Conservation (phyloP, 2,888 invertebrate genomes). For the Ormia ochracea region DNA sequence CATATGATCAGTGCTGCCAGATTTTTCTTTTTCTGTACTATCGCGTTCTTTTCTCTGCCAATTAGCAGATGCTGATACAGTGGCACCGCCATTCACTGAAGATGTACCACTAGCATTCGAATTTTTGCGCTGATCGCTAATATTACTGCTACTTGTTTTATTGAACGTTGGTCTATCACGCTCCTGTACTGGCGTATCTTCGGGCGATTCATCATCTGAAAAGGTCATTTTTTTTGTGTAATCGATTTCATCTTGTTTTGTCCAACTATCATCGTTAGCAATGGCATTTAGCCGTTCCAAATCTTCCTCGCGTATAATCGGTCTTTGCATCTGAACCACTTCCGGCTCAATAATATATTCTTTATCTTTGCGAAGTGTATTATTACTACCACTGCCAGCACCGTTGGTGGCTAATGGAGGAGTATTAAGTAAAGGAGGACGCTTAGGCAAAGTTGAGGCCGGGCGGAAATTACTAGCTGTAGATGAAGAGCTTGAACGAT, state of each 20-base stretch:
- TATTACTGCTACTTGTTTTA: constrained; percentile 58
- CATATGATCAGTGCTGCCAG: constrained; percentile 58
- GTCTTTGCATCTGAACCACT: constrained; percentile 84
- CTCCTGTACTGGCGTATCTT: constrained; percentile 66
- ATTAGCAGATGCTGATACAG: constrained; percentile 46
- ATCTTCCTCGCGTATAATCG: constrained; percentile 95
- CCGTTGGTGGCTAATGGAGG: constrained; percentile 65
- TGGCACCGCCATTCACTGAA: constrained; percentile 45
- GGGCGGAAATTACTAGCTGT: constrained; percentile 70
- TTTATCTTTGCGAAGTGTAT: constrained; percentile 68
- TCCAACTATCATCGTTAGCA: constrained; percentile 93
- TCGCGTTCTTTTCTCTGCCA: constrained; percentile 65
- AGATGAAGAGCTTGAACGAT: constrained; percentile 67
- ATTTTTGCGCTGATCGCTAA: constrained; percentile 65
- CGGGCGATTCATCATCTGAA: constrained; percentile 89
- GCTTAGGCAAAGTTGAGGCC: constrained; percentile 72
- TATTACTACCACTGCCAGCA: constrained; percentile 62
- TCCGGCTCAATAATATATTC: constrained; percentile 77
- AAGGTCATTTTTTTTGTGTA: constrained; percentile 96
- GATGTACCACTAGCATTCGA: constrained; percentile 64
- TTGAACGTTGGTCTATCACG: constrained; percentile 66
- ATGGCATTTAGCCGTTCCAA: constrained; percentile 94
- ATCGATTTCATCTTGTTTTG: constrained; percentile 93
- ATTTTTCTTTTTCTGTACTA: constrained; percentile 63
- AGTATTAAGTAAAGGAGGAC: constrained; percentile 69